phyloP scores from a whole-genome alignment of 2,888 invertebrate genomes.

The Neocrepidodera transversa region DNA sequence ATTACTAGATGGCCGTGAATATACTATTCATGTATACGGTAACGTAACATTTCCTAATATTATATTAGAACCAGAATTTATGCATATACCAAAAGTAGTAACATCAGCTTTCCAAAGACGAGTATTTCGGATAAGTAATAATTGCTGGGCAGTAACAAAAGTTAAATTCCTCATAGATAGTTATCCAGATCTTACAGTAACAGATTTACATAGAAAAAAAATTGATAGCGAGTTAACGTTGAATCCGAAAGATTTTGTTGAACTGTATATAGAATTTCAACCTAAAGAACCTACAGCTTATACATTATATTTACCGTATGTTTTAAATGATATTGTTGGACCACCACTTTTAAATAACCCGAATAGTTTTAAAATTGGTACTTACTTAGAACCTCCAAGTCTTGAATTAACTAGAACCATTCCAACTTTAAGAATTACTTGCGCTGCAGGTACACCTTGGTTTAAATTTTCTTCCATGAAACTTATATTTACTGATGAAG shows the following conservation, averaged over 20 bases:
- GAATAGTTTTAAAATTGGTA: conserved; percentile 26
- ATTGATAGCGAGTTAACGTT: conserved; percentile 41
- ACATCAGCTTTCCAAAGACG: conserved; percentile 51
- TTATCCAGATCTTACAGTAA: conserved; percentile 55
- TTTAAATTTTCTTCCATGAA: conserved; percentile 35
- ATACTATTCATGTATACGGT: conserved; percentile 61
- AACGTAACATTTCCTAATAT: conserved; percentile 64
- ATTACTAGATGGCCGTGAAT: conserved; percentile 52
- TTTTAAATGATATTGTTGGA: conserved; percentile 67
- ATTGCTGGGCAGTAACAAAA: conserved; percentile 44
- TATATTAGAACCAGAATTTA: conserved; percentile 61
- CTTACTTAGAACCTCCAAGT: conserved; percentile 27
- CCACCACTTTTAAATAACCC: conserved; percentile 59
- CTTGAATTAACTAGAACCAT: background rate
- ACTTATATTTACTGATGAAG: conserved; percentile 26
- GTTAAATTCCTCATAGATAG: conserved; percentile 53
- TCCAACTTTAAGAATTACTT: conserved; percentile 41
- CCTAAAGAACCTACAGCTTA: conserved; percentile 62
- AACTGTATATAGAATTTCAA: conserved; percentile 57
- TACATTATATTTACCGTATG: conserved; percentile 66
- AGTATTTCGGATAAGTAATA: conserved; percentile 52
- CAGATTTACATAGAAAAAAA: conserved; percentile 41
- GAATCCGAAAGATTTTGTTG: conserved; percentile 46
- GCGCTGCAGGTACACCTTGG: conserved; percentile 40
- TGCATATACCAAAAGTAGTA: conserved; percentile 62